Conservation (phyloP, 2,113 vertebrate species). For the Gasterosteus aculeatus region DNA sequence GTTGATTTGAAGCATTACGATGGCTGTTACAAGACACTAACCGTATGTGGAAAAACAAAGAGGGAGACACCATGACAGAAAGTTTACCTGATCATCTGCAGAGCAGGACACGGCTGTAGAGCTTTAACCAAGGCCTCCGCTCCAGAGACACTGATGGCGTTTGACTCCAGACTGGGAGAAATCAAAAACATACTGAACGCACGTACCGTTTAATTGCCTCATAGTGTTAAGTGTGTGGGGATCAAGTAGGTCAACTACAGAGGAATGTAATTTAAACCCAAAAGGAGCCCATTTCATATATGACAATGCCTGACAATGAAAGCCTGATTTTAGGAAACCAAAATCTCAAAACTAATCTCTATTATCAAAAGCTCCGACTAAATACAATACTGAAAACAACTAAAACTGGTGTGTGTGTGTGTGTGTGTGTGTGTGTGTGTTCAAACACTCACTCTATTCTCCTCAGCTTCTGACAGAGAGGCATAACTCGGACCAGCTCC, state of each 20-base stretch:
- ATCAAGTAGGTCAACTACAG: not conserved
- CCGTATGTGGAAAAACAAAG: not conserved
- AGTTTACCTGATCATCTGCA: conserved; percentile 86
- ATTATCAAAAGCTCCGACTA: not conserved
- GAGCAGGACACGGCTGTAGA: conserved; percentile 73
- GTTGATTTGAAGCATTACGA: not conserved
- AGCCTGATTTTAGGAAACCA: not conserved
- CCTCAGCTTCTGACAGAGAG: conserved; percentile 80
- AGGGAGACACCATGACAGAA: not conserved
- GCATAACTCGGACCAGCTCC: conserved; percentile 80
- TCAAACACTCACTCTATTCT: conserved; percentile 84
- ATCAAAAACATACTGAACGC: conserved; percentile 12
- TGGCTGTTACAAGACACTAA: not conserved
- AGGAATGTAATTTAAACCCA: not conserved
- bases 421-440: not conserved
- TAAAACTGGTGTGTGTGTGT: not conserved
- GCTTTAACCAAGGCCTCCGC: conserved; percentile 77
- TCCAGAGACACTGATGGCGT: conserved; percentile 80
- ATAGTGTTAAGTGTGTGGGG: not conserved
- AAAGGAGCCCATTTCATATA: not conserved
- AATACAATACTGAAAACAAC: not conserved
- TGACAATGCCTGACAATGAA: too few relatives aligned
- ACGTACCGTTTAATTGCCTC: not conserved
- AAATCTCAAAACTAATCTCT: not conserved
- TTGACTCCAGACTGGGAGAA: conserved; percentile 86